These are phyloP conservation scores for Hylyphantes graminicola DNA, from an alignment of 1,140 invertebrate genomes.

Conservation along the genomic window DNA sequence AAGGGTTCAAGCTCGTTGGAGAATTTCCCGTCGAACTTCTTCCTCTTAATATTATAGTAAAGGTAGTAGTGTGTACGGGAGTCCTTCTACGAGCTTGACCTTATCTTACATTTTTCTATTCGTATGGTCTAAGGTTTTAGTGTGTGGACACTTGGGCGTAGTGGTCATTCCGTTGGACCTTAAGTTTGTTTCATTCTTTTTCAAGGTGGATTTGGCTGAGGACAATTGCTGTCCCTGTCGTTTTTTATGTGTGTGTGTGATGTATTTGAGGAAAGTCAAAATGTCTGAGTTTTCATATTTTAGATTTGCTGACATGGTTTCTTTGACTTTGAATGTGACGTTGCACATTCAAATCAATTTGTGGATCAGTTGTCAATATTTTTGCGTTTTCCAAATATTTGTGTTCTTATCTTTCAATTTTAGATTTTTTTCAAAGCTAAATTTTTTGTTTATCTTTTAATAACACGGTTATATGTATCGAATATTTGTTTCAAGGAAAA, in stretches of 20 bases:
- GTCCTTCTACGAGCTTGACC: not conserved
- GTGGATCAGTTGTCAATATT: no score
- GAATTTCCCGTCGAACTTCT: no score
- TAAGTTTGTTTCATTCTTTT: not conserved
- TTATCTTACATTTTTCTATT: not conserved
- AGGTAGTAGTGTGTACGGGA: not conserved
- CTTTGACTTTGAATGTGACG: not conserved
- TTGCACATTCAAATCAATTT: no score
- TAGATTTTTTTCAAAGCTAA: no score
- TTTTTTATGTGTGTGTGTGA: not conserved
- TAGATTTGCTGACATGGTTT: not conserved
- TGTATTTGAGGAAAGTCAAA: conserved; percentile 23
- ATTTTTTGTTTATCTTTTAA: no score
- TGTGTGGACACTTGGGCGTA: not conserved
- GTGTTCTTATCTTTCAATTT: no score
- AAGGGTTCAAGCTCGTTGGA: no score
- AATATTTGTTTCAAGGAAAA: no score
- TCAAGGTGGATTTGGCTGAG: not conserved
- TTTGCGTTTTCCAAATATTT: no score
- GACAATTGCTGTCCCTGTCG: not conserved
- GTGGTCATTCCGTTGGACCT: conserved; percentile 5
- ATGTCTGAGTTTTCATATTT: not conserved
- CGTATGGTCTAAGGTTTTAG: conserved; percentile 1
- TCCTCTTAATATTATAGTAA: not conserved
- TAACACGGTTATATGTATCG: no score